These are phyloP conservation scores for Cremastobaeus sp. DNA, from an alignment of 2,888 invertebrate genomes.

Conservation along the genomic window DNA sequence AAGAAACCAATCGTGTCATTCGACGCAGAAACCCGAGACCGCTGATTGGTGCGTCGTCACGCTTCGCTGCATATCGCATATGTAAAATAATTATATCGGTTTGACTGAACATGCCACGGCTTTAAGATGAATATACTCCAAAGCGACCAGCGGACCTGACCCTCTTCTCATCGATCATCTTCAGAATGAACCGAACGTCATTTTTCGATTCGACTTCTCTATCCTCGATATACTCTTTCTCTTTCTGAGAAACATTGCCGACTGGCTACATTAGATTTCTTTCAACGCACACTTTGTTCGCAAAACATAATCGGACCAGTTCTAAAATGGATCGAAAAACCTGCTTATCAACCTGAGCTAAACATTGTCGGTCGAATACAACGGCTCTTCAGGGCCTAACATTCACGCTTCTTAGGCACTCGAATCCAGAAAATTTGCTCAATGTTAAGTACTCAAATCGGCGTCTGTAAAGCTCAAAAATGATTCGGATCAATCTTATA, in stretches of 20 bases:
- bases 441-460: too few relatives aligned
- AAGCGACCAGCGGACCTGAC: slow-evolving; percentile 71
- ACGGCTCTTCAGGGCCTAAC: too few relatives aligned
- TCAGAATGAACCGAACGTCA: slow-evolving; percentile 69
- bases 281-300: background rate
- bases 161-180: slow-evolving; percentile 78
- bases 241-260: slow-evolving; percentile 53
- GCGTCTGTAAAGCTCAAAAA: too few relatives aligned
- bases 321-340: too few relatives aligned
- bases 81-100: slow-evolving; percentile 77
- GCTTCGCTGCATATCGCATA: slow-evolving; percentile 65
- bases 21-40: slow-evolving; percentile 45
- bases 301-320: too few relatives aligned
- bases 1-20: slow-evolving; percentile 56
- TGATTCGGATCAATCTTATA: too few relatives aligned
- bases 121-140: slow-evolving; percentile 69
- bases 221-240: slow-evolving; percentile 39
- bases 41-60: slow-evolving; percentile 60
- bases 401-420: too few relatives aligned
- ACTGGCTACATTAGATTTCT: slow-evolving; percentile 17
- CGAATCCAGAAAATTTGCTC: too few relatives aligned
- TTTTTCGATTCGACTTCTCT: slow-evolving; percentile 70
- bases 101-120: slow-evolving; percentile 69
- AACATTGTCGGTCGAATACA: too few relatives aligned
- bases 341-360: too few relatives aligned